Percentiles rank a stretch among this genome's conserved stretches.
phyloP scores from a whole-genome alignment of 2,888 invertebrate species.

The Phytoseiulus persimilis region DNA sequence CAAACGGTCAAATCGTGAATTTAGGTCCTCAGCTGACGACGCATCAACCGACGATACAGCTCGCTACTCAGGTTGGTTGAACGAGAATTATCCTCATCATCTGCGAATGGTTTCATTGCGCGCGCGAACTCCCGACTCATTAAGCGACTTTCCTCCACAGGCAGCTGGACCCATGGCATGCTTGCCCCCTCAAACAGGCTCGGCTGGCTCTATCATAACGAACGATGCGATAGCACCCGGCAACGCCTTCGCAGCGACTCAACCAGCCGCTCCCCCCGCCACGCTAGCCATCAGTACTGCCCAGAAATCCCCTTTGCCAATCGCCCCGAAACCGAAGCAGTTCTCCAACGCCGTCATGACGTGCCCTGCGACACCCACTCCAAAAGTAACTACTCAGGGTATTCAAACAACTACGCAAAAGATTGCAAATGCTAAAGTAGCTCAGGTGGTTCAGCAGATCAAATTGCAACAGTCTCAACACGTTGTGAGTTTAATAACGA shows the following conservation, averaged over 20 bases:
- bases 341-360: not conserved
- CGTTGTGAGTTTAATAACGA: not conserved
- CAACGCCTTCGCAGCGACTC: not conserved
- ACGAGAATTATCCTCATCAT: not conserved
- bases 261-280: not conserved
- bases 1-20: conserved; percentile 24
- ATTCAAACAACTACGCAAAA: conserved; percentile 36
- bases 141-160: not conserved
- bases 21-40: not conserved
- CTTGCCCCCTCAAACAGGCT: not conserved
- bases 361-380: not conserved
- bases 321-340: conserved; percentile 31
- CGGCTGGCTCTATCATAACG: not conserved
- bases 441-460: conserved; percentile 32
- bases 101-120: not conserved
- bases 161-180: conserved; percentile 10
- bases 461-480: conserved; percentile 31
- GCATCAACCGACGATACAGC: conserved; percentile 24
- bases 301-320: conserved; percentile 14
- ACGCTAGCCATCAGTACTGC: not conserved
- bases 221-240: not conserved
- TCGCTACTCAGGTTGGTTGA: not conserved
- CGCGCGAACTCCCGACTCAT: not conserved
- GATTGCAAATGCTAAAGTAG: conserved; percentile 36
- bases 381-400: conserved; percentile 19